Evolutionary conservation across 2,113 vertebrate genomes (phyloP), one percentile per base, ranked within the genome.

Genomic region (Melanotaenia duboulayi): DNA sequence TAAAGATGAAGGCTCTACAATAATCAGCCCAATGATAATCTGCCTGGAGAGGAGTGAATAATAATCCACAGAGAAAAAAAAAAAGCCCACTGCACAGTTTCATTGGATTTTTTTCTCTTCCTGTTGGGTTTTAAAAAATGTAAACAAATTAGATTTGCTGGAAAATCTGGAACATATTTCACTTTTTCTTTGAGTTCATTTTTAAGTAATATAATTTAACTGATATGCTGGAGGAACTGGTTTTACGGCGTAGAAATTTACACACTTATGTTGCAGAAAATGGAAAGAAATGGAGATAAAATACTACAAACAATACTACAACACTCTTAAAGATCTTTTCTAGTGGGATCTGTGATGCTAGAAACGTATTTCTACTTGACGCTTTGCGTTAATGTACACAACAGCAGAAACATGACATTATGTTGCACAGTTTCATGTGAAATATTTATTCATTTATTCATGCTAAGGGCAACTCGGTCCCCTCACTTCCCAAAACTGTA

Each of bases 361-460:
- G 17, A 6, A n/a, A 22, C 12, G 35, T n/a, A 5, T 58, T 57
- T 20, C 37, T 42, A 60, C 32, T 35, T 35, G 32, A 35, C 69
- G 74, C 56, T 51, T 40, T 28, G 54, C 23, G 37, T 24, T 69
- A 39, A 20, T 24, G 49, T 61, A 20, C 2, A 60, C 52, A 64
- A 68, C n/a, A 51, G 50, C 10, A 11, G 12, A 71, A 75, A 74
- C 42, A 71, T 55, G 20, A 50, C 74, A 60, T 17, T 46, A 3
- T 68, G 74, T 70, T 69, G 19, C 81, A 80, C 58, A 20, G 39
- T 51, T 71, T 79, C 72, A 71, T 24, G 73, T 71, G 51, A 54
- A 60, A 61, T 85, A 65, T 83, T 74, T 90, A 90, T 90, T 89
- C 76, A 86, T 86, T 58, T 86, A 87, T 90, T 90, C 82, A 73